phyloP scores from a whole-genome alignment of 2,888 invertebrate species.

The Helicoverpa assulta region DNA sequence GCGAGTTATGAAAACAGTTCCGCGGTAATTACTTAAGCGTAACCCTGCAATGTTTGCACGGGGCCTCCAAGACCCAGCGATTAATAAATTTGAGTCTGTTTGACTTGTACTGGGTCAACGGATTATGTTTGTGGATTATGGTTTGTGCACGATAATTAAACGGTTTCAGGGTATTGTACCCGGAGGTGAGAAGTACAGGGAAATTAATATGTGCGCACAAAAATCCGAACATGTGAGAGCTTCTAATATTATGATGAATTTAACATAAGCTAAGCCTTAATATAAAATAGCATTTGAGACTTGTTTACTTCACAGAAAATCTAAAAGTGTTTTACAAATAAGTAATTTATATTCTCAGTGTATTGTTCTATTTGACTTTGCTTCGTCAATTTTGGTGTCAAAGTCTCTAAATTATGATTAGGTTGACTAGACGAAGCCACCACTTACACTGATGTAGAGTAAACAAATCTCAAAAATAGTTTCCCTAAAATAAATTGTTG shows the following conservation, averaged over 20 bases:
- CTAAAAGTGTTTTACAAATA: slow-evolving; percentile 12
- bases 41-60: slow-evolving; percentile 77
- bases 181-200: slow-evolving; percentile 44
- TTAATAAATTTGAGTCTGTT: slow-evolving; percentile 83
- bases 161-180: slow-evolving; percentile 53
- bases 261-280: no score
- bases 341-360: slow-evolving; percentile 1
- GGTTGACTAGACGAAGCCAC: slow-evolving; percentile 16
- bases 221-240: not conserved
- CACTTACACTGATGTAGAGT: slow-evolving; percentile 1
- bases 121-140: slow-evolving; percentile 69
- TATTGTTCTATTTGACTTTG: slow-evolving; percentile 1
- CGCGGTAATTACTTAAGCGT: slow-evolving; percentile 83
- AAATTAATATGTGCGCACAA: slow-evolving; percentile 3
- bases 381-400: slow-evolving; percentile 21
- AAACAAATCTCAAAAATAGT: slow-evolving; percentile 26
- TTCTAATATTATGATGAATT: no score
- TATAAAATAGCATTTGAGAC: not conserved
- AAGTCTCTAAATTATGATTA: slow-evolving; percentile 48
- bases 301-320: not conserved
- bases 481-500: not conserved
- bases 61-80: slow-evolving; percentile 74
- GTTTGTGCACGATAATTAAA: slow-evolving; percentile 67
- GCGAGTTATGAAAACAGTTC: slow-evolving; percentile 81
- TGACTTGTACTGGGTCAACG: slow-evolving; percentile 78